Conservation (phyloP, 2,113 vertebrate genomes). For the Triplophysa tibetana region DNA sequence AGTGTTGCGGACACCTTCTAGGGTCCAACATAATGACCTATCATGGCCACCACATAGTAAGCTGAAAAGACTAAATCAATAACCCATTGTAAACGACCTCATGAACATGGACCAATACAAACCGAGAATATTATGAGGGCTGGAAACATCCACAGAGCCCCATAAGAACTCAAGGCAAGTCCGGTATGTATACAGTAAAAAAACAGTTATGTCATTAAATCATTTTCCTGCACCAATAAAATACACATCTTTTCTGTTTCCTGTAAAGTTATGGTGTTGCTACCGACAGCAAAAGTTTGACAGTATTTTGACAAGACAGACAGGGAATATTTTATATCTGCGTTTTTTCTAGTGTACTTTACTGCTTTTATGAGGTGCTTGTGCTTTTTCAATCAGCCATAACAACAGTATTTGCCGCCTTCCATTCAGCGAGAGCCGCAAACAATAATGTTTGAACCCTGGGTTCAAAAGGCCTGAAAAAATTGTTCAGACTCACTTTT, state of each 20-base stretch:
- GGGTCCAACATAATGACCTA: conserved; percentile 5
- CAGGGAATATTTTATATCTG: conserved; percentile 66
- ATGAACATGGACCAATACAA: conserved; percentile 22
- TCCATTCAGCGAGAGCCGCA: conserved; percentile 62
- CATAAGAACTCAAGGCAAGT: conserved; percentile 48
- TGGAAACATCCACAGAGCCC: conserved; percentile 25
- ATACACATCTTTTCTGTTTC: conserved; percentile 40
- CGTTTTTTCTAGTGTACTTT: conserved; percentile 67
- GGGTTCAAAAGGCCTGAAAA: conserved; percentile 66
- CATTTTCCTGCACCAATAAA: conserved; percentile 58
- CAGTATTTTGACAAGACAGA: conserved; percentile 69
- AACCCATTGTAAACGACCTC: conserved; percentile 37
- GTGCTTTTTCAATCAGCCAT: conserved; percentile 76
- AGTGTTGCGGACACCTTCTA: conserved; percentile 4
- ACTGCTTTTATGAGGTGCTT: conserved; percentile 67
- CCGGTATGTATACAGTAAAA: conserved; percentile 44
- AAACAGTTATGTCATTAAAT: conserved; percentile 56
- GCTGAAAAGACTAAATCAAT: conserved; percentile 39
- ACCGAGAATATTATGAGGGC: conserved; percentile 28
- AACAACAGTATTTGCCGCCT: conserved; percentile 71
- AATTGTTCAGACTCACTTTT: conserved; percentile 61
- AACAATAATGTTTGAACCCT: conserved; percentile 74
- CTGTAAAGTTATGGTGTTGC: conserved; percentile 53
- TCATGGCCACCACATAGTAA: conserved; percentile 31
- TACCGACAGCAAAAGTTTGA: conserved; percentile 55